phyloP scores from a whole-genome alignment of 2,113 vertebrate genomes.

The Cinclus mexicanus region DNA sequence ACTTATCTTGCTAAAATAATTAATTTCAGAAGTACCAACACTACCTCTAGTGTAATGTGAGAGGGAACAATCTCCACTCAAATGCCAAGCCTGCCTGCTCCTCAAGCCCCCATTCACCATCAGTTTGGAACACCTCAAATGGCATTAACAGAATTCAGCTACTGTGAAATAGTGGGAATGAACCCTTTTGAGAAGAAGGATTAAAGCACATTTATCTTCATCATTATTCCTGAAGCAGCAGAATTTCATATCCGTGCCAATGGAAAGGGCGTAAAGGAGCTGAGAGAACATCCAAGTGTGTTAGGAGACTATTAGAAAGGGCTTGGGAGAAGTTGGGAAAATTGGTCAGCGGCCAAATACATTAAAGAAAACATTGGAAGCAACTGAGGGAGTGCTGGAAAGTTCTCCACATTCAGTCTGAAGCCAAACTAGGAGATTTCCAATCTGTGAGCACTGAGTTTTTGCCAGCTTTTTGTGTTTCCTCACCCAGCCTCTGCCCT shows the following conservation, averaged over 20 bases:
- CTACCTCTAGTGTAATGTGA: accelerated
- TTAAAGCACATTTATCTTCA: slow-evolving; percentile 47
- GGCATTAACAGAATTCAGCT: slow-evolving; percentile 18
- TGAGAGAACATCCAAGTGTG: slow-evolving; percentile 33
- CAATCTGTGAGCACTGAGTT: slow-evolving; percentile 4
- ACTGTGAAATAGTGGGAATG: not conserved
- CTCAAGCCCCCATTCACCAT: not conserved
- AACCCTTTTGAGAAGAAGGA: not conserved
- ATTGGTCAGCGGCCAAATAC: slow-evolving; percentile 50
- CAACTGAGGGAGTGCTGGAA: not conserved
- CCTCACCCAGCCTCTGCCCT: not conserved
- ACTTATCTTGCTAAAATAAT: not conserved
- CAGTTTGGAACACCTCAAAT: not conserved
- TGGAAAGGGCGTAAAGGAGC: not conserved
- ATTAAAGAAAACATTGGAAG: slow-evolving; percentile 39
- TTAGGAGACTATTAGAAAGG: slow-evolving; percentile 35
- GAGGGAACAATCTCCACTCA: not conserved
- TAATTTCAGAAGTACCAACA: not conserved
- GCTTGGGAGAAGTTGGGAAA: slow-evolving; percentile 57
- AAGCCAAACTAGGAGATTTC: slow-evolving; percentile 49
- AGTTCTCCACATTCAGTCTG: not conserved
- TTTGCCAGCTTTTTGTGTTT: slow-evolving; percentile 1
- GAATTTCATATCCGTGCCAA: not conserved
- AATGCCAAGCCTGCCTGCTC: not conserved
- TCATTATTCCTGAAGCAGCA: slow-evolving; percentile 34